A percentile compares a stretch with the other conserved stretches of the same genome.
Conservation (phyloP, 2,888 invertebrate genomes). For the Escarpia spicata region DNA sequence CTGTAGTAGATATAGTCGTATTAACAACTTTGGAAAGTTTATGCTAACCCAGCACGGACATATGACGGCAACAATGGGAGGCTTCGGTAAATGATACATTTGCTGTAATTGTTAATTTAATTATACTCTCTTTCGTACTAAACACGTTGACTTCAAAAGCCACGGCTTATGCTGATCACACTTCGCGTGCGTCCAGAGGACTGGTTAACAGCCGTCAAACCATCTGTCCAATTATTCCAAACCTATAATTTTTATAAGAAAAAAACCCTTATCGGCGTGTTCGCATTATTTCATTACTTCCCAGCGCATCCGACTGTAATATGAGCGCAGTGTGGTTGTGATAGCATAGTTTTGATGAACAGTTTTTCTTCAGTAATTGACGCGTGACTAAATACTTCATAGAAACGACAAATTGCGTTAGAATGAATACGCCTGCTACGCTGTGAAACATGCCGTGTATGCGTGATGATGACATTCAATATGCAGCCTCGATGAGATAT, state of each 20-base stretch:
- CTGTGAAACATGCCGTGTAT: not conserved
- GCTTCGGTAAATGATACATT: not conserved
- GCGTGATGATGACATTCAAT: not conserved
- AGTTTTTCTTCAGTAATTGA: not conserved
- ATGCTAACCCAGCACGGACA: not conserved
- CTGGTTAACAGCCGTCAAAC: not conserved
- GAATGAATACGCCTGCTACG: not conserved
- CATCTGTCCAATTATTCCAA: not conserved
- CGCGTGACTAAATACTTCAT: constrained; percentile 1
- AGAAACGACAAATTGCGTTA: not conserved
- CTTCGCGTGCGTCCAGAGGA: not conserved
- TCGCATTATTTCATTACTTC: not conserved
- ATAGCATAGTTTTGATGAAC: not conserved
- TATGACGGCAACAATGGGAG: not conserved
- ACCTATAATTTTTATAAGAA: not conserved
- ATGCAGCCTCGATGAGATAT: not conserved
- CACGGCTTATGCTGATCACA: not conserved
- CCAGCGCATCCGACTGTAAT: not conserved
- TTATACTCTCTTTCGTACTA: constrained; percentile 4
- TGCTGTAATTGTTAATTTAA: not conserved
- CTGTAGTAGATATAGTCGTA: not conserved
- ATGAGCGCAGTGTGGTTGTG: not conserved
- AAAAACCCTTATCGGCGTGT: not conserved
- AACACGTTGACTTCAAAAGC: not conserved
- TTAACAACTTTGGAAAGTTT: too few relatives aligned